Conservation (phyloP, 1,140 invertebrate species). For the Cotesia glomerata region DNA sequence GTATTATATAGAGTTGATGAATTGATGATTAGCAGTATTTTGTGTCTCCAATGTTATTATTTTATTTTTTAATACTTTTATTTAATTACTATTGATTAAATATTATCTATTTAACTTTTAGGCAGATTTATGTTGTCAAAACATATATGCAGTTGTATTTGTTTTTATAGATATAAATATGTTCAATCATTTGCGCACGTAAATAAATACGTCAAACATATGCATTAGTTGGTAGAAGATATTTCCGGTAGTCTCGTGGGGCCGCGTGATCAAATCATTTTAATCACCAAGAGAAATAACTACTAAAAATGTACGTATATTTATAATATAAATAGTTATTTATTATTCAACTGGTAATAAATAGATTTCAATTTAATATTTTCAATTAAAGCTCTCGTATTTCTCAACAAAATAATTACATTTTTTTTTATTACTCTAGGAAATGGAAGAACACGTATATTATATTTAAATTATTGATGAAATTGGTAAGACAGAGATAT, state of each 20-base stretch:
- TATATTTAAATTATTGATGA: neutral
- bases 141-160: neutral
- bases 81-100: neutral
- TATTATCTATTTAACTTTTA: neutral
- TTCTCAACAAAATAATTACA: neutral
- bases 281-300: neutral
- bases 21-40: neutral
- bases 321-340: neutral
- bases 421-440: neutral
- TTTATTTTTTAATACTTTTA: neutral
- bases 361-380: neutral
- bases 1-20: neutral
- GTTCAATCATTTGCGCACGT: neutral
- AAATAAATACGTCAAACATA: constrained; percentile 16
- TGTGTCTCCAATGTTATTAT: neutral
- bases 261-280: neutral
- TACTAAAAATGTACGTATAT: neutral
- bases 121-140: neutral
- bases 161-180: neutral
- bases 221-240: constrained; percentile 1
- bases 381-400: neutral
- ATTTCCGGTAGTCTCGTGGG: constrained; percentile 11
- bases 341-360: too few species aligned
- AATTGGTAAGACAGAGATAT: constrained; percentile 7
- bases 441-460: neutral